Conservation (phyloP, 1,140 invertebrate genomes). For the Drosophila malerkotliana region DNA sequence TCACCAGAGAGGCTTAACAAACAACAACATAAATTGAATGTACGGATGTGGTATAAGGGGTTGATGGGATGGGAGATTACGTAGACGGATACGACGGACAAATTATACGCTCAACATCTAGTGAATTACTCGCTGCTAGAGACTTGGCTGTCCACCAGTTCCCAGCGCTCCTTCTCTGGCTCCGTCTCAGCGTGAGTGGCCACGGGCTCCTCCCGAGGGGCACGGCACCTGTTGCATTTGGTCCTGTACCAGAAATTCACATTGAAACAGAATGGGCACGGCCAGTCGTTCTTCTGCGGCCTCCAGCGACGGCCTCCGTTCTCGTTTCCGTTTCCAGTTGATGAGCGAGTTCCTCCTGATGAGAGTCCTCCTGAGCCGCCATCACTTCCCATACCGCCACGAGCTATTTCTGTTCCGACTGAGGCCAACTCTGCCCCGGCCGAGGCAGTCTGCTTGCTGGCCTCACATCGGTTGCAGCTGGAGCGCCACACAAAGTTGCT, state of each 20-base stretch:
- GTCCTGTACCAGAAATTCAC: slow-evolving; percentile 65
- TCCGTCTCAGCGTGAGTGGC: slow-evolving; percentile 24
- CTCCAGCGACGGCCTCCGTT: slow-evolving; percentile 7
- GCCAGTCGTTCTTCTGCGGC: slow-evolving; percentile 48
- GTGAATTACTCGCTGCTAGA: slow-evolving; percentile 15
- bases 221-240: slow-evolving; percentile 63
- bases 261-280: slow-evolving; percentile 54
- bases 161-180: slow-evolving; percentile 52
- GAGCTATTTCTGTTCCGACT: not conserved
- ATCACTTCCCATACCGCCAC: not conserved
- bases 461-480: slow-evolving; percentile 58
- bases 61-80: not conserved
- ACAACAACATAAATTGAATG: not conserved
- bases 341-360: not conserved
- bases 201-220: slow-evolving; percentile 22
- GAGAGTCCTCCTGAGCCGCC: not conserved
- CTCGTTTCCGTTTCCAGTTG: too few relatives aligned
- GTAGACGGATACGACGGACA: not conserved
- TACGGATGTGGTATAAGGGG: not conserved
- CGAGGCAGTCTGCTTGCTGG: slow-evolving; percentile 19
- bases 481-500: slow-evolving; percentile 71
- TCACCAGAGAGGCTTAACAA: not conserved
- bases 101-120: not conserved
- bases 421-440: not conserved
- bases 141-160: slow-evolving; percentile 35